Conservation (phyloP, 1,140 invertebrate genomes). For the Apolygus lucorum region DNA sequence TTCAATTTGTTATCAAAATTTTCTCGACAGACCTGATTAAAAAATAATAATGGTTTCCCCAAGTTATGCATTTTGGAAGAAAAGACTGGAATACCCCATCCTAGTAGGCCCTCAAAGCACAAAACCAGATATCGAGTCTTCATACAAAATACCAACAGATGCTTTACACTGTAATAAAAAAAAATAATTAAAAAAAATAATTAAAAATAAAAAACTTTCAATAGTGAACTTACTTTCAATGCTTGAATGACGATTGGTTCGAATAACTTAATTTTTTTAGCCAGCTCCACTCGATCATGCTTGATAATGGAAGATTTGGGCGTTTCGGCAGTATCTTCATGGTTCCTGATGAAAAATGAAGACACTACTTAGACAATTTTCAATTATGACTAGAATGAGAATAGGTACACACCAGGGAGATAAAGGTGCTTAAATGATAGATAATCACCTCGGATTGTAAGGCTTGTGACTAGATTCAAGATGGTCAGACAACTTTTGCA, state of each 20-base stretch:
- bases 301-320: background rate
- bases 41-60: too few species aligned
- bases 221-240: slow-evolving; percentile 58
- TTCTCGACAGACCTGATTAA: too few species aligned
- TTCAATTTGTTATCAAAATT: too few species aligned
- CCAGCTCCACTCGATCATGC: slow-evolving; percentile 43
- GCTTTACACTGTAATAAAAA: background rate
- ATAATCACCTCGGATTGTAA: background rate
- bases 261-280: slow-evolving; percentile 74
- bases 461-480: background rate
- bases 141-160: slow-evolving; percentile 13
- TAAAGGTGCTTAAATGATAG: too few species aligned
- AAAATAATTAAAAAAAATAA: too few species aligned
- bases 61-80: too few species aligned
- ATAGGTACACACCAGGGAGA: too few species aligned
- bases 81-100: too few species aligned
- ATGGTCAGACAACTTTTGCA: background rate
- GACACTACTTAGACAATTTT: too few species aligned
- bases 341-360: background rate
- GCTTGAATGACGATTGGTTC: slow-evolving; percentile 84
- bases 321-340: background rate
- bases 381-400: too few species aligned
- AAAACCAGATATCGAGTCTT: slow-evolving; percentile 6
- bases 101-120: too few species aligned
- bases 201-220: too few species aligned